A percentile compares a stretch with the other conserved stretches of the same genome.
Conservation (phyloP, 1,140 invertebrate species). For the Drepana arcuata region DNA sequence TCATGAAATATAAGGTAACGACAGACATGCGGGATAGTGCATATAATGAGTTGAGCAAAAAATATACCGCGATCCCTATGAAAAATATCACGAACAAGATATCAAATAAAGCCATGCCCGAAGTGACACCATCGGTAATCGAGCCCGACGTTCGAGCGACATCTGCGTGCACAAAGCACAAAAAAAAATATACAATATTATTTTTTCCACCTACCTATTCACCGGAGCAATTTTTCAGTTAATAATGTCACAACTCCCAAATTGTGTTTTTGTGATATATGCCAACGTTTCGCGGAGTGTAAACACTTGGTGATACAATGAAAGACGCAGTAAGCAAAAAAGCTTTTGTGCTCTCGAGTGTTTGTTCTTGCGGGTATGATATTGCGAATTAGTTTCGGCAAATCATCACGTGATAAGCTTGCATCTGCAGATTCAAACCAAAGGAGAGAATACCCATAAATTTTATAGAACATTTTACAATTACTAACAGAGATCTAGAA, state of each 20-base stretch:
- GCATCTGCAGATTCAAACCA: background rate
- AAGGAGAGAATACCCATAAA: background rate
- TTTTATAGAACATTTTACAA: background rate
- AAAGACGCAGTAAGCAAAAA: slow-evolving; percentile 14
- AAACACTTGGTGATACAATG: slow-evolving; percentile 43
- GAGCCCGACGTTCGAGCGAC: slow-evolving; percentile 32
- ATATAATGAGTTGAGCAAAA: slow-evolving; percentile 22
- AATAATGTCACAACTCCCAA: slow-evolving; percentile 49
- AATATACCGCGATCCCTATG: slow-evolving; percentile 2
- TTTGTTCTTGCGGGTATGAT: slow-evolving; percentile 22
- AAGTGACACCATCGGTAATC: slow-evolving; percentile 36
- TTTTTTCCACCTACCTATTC: slow-evolving; percentile 17
- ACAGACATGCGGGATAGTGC: no score
- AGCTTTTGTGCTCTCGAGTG: slow-evolving; percentile 20
- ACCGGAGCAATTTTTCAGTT: slow-evolving; percentile 52
- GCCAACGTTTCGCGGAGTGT: slow-evolving; percentile 22
- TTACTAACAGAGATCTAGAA: background rate
- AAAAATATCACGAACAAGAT: slow-evolving; percentile 34
- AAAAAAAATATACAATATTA: slow-evolving; percentile 28
- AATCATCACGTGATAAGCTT: background rate
- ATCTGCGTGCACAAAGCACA: slow-evolving; percentile 42
- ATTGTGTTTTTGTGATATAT: slow-evolving; percentile 27
- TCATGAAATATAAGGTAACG: slow-evolving; percentile 7
- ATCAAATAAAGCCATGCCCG: slow-evolving; percentile 40
- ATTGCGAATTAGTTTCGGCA: background rate